Percentiles rank a stretch among this genome's conserved stretches.
phyloP scores from a whole-genome alignment of 1,140 invertebrate genomes.

The Panonychus citri region DNA sequence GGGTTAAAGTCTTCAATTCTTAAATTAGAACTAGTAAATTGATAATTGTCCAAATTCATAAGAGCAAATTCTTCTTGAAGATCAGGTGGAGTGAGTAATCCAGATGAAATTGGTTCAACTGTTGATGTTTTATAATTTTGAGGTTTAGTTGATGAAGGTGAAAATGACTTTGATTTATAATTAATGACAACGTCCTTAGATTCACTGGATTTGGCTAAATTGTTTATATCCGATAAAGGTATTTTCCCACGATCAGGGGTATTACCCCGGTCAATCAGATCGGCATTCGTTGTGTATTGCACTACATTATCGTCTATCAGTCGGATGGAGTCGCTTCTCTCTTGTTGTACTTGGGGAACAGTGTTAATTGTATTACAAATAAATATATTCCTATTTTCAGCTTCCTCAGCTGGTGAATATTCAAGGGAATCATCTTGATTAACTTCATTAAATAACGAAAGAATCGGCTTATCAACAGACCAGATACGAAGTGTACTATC shows the following conservation, averaged over 20 bases:
- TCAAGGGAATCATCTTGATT: not conserved
- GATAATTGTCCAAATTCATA: constrained; percentile 33
- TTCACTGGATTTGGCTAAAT: not conserved
- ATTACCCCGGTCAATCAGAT: not conserved
- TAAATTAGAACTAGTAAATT: constrained; percentile 49
- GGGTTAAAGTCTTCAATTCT: constrained; percentile 33
- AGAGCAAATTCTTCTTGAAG: constrained; percentile 66
- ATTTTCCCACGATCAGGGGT: not conserved
- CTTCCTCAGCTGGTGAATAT: not conserved
- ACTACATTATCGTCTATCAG: not conserved
- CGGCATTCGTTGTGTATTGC: not conserved
- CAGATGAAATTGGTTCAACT: not conserved
- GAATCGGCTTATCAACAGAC: constrained; percentile 55
- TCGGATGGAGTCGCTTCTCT: not conserved
- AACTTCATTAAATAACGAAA: constrained; percentile 1
- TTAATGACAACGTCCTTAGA: not conserved
- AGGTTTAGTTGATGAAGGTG: not conserved
- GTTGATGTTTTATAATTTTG: not conserved
- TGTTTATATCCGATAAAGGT: not conserved
- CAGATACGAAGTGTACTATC: constrained; percentile 76
- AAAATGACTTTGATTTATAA: not conserved
- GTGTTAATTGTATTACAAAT: not conserved
- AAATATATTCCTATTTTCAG: not conserved
- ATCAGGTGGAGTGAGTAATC: constrained; percentile 7
- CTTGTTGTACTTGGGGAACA: not conserved